These are phyloP conservation scores for Parasteatoda lunata DNA, from an alignment of 2,888 invertebrate species.

Conservation along the genomic window DNA sequence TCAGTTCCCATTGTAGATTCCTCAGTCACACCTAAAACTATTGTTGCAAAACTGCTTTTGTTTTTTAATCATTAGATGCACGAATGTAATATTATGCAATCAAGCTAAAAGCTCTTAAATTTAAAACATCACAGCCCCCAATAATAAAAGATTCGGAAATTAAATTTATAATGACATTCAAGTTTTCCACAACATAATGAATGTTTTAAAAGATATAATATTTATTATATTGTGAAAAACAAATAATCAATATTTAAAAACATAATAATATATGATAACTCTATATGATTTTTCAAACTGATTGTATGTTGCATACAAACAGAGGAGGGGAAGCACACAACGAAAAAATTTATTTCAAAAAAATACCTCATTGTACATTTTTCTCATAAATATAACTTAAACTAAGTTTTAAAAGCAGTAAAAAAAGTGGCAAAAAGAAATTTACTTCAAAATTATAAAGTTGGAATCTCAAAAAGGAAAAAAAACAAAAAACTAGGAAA, in stretches of 20 bases:
- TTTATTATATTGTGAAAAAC: neutral
- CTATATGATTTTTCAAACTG: too few species aligned
- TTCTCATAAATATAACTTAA: neutral
- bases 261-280: too few species aligned
- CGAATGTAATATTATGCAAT: constrained; percentile 8
- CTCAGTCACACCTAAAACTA: constrained; percentile 10
- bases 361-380: constrained; percentile 25
- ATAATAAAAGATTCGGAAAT: neutral
- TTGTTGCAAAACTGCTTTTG: constrained; percentile 18
- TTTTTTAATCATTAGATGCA: neutral
- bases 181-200: neutral
- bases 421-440: constrained; percentile 48
- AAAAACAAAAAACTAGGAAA: constrained; percentile 55
- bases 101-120: constrained; percentile 40
- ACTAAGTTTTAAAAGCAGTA: constrained; percentile 18
- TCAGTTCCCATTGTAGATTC: constrained; percentile 18
- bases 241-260: neutral
- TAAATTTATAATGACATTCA: neutral
- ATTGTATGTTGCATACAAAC: too few species aligned
- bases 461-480: constrained; percentile 34
- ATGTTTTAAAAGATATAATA: neutral
- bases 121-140: constrained; percentile 52
- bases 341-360: constrained; percentile 32
- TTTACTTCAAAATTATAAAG: constrained; percentile 47
- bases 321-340: neutral